These are phyloP conservation scores for Pseudotriccus pelzelni DNA, from an alignment of 2,797 vertebrate genomes.

Conservation along the genomic window DNA sequence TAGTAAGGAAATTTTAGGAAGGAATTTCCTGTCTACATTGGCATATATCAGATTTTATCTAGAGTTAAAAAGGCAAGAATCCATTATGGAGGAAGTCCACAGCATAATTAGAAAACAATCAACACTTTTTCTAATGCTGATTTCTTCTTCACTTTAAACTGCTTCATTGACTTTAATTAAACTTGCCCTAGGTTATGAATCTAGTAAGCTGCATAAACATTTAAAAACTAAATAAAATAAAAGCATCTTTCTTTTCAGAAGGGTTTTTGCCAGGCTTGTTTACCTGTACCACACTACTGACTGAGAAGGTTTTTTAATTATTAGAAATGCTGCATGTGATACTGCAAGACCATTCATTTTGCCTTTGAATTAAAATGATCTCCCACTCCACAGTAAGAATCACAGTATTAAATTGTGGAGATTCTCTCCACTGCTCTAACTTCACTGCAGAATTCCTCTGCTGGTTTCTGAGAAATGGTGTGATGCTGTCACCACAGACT, in stretches of 20 bases:
- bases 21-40: background rate
- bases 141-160: constrained; percentile 78
- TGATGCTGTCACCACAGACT: background rate
- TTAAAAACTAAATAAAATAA: constrained; percentile 62
- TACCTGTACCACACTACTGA: constrained; percentile 50
- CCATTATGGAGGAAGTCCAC: constrained; percentile 68
- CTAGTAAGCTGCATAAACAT: constrained; percentile 70
- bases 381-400: background rate
- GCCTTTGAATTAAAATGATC: constrained; percentile 29
- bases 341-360: background rate
- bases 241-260: constrained; percentile 63
- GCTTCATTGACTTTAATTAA: constrained; percentile 82
- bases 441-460: background rate
- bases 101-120: constrained; percentile 78
- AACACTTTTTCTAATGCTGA: constrained; percentile 75
- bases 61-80: constrained; percentile 47
- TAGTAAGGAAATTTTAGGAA: background rate
- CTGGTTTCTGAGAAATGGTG: background rate
- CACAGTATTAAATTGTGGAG: background rate
- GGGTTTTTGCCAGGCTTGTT: constrained; percentile 52
- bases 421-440: background rate
- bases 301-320: constrained; percentile 34
- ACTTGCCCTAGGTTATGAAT: constrained; percentile 77
- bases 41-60: constrained; percentile 42
- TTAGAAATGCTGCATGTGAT: background rate